Evolutionary conservation across 2,888 invertebrate genomes (phyloP).

Genomic region (Drosophila fulvimacula): DNA sequence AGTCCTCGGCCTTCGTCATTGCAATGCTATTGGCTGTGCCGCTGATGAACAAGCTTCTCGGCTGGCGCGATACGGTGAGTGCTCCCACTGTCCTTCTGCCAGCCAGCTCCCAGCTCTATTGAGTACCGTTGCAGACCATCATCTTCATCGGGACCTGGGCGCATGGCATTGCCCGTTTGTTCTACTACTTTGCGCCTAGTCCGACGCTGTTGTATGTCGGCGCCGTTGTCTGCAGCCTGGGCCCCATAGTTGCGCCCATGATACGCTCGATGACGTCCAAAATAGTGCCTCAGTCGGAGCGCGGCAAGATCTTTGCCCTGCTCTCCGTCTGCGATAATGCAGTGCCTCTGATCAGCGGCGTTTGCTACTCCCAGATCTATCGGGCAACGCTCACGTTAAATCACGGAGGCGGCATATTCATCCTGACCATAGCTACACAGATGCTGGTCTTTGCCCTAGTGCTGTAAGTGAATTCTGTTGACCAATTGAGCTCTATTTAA

Average conservation of each 20-base stretch:
- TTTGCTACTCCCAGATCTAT: slow-evolving; percentile 90
- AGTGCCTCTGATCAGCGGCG: slow-evolving; percentile 90
- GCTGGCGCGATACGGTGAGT: slow-evolving; percentile 88
- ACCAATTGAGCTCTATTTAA: background rate
- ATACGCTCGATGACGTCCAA: slow-evolving; percentile 93
- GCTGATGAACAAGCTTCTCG: slow-evolving; percentile 88
- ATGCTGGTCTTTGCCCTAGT: slow-evolving; percentile 88
- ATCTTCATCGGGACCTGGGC: slow-evolving; percentile 90
- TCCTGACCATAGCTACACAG: slow-evolving; percentile 90
- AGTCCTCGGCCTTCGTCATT: slow-evolving; percentile 89
- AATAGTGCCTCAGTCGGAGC: slow-evolving; percentile 89
- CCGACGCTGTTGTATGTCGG: slow-evolving; percentile 89
- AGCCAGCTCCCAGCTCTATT: background rate
- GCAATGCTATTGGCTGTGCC: slow-evolving; percentile 90
- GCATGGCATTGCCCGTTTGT: slow-evolving; percentile 89
- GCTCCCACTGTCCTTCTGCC: background rate
- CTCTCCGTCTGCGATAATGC: slow-evolving; percentile 93
- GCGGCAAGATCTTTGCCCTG: slow-evolving; percentile 92
- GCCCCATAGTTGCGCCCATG: slow-evolving; percentile 91
- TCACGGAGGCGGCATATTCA: slow-evolving; percentile 88
- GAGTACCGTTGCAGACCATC: slow-evolving; percentile 85
- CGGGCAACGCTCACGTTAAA: slow-evolving; percentile 88
- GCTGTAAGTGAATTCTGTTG: slow-evolving; percentile 86
- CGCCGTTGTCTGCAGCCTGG: slow-evolving; percentile 90
- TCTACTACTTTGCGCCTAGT: slow-evolving; percentile 87